A percentile compares a stretch with the other conserved stretches of the same genome.
These are phyloP conservation scores for Urocyon cinereoargenteus DNA, from an alignment of 2,797 vertebrate species.

Conservation along the genomic window DNA sequence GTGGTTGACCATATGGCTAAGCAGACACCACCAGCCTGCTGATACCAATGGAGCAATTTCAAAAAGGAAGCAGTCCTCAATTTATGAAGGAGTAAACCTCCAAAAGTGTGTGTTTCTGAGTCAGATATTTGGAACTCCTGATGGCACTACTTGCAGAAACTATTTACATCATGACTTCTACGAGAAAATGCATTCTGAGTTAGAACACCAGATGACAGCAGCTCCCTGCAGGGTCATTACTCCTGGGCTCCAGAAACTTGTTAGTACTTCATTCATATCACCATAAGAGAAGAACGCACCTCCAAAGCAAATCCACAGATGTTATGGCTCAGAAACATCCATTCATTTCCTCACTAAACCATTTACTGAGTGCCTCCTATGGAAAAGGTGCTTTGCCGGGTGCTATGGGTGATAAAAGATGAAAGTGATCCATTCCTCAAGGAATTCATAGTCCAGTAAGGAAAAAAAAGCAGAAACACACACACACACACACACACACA, in stretches of 20 bases:
- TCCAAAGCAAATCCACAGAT: background rate
- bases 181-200: slow-evolving; percentile 13
- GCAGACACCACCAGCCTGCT: background rate
- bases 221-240: slow-evolving; percentile 16
- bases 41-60: background rate
- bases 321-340: background rate
- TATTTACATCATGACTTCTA: slow-evolving; percentile 11
- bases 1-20: background rate
- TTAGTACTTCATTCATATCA: background rate
- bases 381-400: background rate
- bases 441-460: background rate
- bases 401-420: background rate
- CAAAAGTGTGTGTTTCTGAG: slow-evolving; percentile 15
- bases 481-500: background rate
- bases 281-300: background rate
- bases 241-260: slow-evolving; percentile 10
- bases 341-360: background rate
- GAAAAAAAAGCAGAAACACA: background rate
- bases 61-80: slow-evolving; percentile 26
- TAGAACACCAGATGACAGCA: background rate
- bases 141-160: slow-evolving; percentile 3
- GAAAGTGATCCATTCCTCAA: background rate
- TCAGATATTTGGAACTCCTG: slow-evolving; percentile 17
- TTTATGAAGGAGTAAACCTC: slow-evolving; percentile 17
- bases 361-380: background rate